Evolutionary conservation across 2,113 vertebrate species (phyloP).

Genomic region (Dendropsophus ebraccatus): DNA sequence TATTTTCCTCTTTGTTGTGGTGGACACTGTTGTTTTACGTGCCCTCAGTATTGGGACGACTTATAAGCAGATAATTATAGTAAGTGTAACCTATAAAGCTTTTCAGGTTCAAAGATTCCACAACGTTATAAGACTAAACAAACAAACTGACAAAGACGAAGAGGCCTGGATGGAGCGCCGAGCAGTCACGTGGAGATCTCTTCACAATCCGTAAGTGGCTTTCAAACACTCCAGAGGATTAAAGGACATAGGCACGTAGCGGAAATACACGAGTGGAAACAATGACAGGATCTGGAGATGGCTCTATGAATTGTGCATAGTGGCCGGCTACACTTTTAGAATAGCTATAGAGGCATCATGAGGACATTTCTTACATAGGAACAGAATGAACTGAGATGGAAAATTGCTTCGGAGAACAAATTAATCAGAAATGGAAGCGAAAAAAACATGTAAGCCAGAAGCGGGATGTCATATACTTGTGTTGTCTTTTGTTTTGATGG

Average conservation of each 20-base stretch:
- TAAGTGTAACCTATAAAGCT: too few relatives aligned
- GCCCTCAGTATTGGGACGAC: too few relatives aligned
- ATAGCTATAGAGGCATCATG: not conserved
- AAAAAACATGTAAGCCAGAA: not conserved
- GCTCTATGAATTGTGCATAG: not conserved
- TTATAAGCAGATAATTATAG: too few relatives aligned
- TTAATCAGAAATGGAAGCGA: not conserved
- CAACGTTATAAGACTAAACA: too few relatives aligned
- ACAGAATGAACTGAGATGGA: not conserved
- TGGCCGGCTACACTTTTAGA: not conserved
- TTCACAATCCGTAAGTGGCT: not conserved
- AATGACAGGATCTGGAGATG: not conserved
- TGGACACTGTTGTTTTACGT: too few relatives aligned
- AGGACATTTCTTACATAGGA: not conserved
- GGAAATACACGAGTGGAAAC: not conserved
- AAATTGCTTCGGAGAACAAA: not conserved
- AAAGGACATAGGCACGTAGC: constrained; percentile 13
- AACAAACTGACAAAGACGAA: too few relatives aligned
- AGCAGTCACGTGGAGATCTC: not conserved
- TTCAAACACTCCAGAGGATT: constrained; percentile 19
- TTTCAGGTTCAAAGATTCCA: too few relatives aligned
- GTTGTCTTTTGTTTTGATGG: not conserved
- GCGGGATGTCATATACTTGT: not conserved
- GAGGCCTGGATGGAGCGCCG: not conserved
- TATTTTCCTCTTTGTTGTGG: too few relatives aligned